Percentiles rank a stretch among this genome's conserved stretches.
These are phyloP conservation scores for Pipra filicauda DNA, from an alignment of 2,113 vertebrate species.

Conservation along the genomic window DNA sequence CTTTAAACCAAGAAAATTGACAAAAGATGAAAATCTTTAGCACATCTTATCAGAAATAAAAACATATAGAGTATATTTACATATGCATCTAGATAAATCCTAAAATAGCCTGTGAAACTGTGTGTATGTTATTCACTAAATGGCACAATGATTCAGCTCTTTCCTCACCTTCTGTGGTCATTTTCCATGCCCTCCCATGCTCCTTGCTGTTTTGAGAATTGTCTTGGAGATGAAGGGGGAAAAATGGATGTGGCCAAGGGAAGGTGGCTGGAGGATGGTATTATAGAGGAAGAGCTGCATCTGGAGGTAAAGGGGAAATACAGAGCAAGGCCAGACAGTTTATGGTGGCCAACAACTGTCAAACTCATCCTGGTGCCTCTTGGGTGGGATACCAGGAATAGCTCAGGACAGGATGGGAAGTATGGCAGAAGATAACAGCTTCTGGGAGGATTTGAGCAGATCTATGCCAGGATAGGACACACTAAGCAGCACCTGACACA, in stretches of 20 bases:
- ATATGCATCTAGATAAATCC: background rate
- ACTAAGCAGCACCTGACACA: background rate
- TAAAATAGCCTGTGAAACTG: background rate
- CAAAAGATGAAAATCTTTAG: background rate
- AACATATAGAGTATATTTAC: background rate
- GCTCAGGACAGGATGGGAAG: background rate
- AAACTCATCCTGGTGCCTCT: background rate
- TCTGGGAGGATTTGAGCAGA: background rate
- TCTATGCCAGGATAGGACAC: rapidly evolving
- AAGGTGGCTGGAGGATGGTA: background rate
- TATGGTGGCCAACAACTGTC: background rate
- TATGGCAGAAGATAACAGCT: background rate
- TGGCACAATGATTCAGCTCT: background rate
- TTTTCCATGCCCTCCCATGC: background rate
- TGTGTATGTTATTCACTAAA: background rate
- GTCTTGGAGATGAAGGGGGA: background rate
- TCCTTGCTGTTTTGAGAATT: background rate
- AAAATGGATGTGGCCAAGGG: background rate
- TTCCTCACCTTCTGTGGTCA: background rate
- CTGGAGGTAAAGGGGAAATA: background rate
- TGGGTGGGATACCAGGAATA: background rate
- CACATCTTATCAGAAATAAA: background rate
- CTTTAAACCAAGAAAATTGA: background rate
- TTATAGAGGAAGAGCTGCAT: background rate
- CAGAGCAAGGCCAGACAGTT: background rate